Conservation (phyloP, 2,113 vertebrate species). For the Aldabrachelys gigantea region DNA sequence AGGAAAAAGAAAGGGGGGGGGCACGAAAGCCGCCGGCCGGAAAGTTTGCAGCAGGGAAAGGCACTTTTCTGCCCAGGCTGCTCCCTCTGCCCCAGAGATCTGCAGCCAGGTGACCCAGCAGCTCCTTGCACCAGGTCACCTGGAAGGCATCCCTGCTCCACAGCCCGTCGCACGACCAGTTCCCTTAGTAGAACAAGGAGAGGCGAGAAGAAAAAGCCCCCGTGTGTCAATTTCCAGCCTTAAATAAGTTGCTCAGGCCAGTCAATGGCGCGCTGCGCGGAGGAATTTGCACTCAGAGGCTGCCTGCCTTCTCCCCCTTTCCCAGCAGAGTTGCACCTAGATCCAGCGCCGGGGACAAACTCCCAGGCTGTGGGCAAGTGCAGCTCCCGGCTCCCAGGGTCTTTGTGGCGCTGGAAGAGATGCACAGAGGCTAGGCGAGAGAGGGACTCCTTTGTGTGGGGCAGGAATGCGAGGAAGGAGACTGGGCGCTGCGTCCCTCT, state of each 20-base stretch:
- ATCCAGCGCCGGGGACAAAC: not conserved
- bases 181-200: not conserved
- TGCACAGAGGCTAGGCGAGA: not conserved
- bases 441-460: slow-evolving; percentile 83
- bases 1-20: not conserved
- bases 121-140: not conserved
- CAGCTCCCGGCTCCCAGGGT: not conserved
- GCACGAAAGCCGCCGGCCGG: not conserved
- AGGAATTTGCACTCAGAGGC: slow-evolving; percentile 41
- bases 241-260: slow-evolving; percentile 87
- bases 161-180: slow-evolving; percentile 4
- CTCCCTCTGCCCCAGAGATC: not conserved
- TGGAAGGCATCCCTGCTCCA: slow-evolving; percentile 51
- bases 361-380: not conserved
- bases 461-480: slow-evolving; percentile 93
- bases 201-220: slow-evolving; percentile 61
- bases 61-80: too few species aligned
- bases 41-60: not conserved
- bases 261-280: slow-evolving; percentile 82
- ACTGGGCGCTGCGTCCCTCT: slow-evolving; percentile 87
- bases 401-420: not conserved
- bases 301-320: not conserved
- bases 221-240: slow-evolving; percentile 84
- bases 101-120: not conserved
- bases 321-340: not conserved